Base-by-base conservation (phyloP, 2,797 vertebrate species). In the Ctenosaura bakeri region DNA sequence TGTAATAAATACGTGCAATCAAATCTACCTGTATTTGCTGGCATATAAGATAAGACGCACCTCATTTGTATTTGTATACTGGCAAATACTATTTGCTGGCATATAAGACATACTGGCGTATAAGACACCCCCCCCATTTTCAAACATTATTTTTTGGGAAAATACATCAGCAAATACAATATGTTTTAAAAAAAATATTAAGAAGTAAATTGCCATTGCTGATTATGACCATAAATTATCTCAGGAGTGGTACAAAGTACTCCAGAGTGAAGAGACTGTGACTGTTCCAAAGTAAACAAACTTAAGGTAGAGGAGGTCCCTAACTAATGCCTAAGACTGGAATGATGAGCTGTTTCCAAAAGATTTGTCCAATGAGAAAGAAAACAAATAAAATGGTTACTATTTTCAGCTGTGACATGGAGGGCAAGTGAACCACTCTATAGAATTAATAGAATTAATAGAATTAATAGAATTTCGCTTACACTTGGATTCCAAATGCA, bases 401-500 rank as follows among this genome's bases (percentile, higher is more conserved):
- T 56, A 14, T 86, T 73, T 42, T 86, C 1, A 85, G 6, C 50
- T 74, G 81, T 83, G 64, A 50, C 7, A 74, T 52, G 35, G 46
- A 24, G 29, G 29, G 29, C 9, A 52, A 54, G 29, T 8, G 52
- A 29, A 73, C 16, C 6, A 24, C 20, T 56, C 12, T n/a, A 46
- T n/a, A n/a, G n/a, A 10, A 24, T 7, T 38, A 56, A 86, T 38
- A 86, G 32, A 24, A 74, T 54, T 9, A n/a, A n/a, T n/a, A n/a
- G n/a, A 10, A 24, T 7, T 38, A 56, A 86, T 38, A 86, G 32
- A 24, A 74, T 54, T 9, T 26, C 56, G 3, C 32, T 14, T 85
- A 74, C n/a, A 85, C 74, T n/a, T 85, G 20, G n/a, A 86, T 59
- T n/a, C 42, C 81, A 83, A 59, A 42, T 18, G 14, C 26, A 84